A percentile compares a stretch with the other conserved stretches of the same genome.
These are phyloP conservation scores for Pyrrhura leucotis DNA, from an alignment of 2,797 vertebrate species.

Conservation along the genomic window DNA sequence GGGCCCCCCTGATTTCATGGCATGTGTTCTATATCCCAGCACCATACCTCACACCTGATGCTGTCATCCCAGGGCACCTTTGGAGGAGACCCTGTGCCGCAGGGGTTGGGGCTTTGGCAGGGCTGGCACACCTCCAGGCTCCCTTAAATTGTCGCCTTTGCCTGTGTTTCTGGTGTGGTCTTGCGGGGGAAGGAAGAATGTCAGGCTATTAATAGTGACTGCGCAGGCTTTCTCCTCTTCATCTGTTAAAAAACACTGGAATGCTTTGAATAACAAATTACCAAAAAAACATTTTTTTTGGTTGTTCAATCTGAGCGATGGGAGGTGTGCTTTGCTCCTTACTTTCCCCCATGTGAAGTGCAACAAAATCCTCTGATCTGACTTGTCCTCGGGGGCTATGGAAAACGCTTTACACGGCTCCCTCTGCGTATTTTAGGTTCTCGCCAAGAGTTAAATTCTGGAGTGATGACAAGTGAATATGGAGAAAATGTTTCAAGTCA, in stretches of 20 bases:
- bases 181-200: conserved; percentile 21
- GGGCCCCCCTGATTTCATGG: neutral
- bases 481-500: conserved; percentile 37
- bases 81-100: accelerated
- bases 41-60: accelerated
- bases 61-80: accelerated
- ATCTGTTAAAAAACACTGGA: conserved; percentile 31
- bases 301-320: neutral
- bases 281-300: neutral
- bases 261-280: conserved; percentile 42
- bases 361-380: neutral
- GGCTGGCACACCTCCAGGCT: neutral
- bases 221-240: neutral
- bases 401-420: neutral
- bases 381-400: neutral
- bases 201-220: conserved; percentile 39
- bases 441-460: conserved; percentile 13
- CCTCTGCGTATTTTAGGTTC: neutral
- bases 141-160: neutral
- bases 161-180: conserved; percentile 30
- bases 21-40: neutral
- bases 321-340: neutral
- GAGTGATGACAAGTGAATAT: neutral
- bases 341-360: neutral
- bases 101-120: neutral